Conservation (phyloP, 2,113 vertebrate species). For the Falcunculus frontatus region DNA sequence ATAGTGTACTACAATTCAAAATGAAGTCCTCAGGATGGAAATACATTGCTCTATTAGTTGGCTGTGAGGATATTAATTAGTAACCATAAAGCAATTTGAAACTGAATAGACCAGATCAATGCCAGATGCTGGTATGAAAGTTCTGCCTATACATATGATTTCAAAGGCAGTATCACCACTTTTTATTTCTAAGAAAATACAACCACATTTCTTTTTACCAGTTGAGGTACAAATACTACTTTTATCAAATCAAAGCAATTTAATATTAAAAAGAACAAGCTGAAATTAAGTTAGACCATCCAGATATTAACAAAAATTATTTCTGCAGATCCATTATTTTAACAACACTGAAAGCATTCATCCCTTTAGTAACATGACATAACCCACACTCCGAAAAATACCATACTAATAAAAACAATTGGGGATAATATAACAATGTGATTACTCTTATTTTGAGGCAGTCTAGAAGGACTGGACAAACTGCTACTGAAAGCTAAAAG, state of each 20-base stretch:
- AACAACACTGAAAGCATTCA: not conserved
- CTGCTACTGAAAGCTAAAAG: not conserved
- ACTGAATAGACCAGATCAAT: not conserved
- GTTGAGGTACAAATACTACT: not conserved
- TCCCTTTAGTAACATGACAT: not conserved
- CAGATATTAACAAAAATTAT: not conserved
- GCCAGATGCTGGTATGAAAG: not conserved
- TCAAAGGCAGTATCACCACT: not conserved
- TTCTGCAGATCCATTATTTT: not conserved
- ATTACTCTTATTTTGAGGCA: not conserved
- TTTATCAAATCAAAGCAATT: not conserved
- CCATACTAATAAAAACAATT: not conserved
- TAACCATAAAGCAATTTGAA: not conserved
- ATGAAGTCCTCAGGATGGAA: not conserved
- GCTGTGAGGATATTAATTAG: not conserved
- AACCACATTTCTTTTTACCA: not conserved
- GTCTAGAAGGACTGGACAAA: not conserved
- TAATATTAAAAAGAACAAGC: not conserved
- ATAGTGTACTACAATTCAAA: not conserved
- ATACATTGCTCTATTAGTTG: not conserved
- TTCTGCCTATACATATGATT: not conserved
- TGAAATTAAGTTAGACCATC: not conserved
- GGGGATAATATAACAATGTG: not conserved
- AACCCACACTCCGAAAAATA: not conserved
- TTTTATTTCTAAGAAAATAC: not conserved